Conservation (phyloP, 2,888 invertebrate species). For the Eulithis testata region DNA sequence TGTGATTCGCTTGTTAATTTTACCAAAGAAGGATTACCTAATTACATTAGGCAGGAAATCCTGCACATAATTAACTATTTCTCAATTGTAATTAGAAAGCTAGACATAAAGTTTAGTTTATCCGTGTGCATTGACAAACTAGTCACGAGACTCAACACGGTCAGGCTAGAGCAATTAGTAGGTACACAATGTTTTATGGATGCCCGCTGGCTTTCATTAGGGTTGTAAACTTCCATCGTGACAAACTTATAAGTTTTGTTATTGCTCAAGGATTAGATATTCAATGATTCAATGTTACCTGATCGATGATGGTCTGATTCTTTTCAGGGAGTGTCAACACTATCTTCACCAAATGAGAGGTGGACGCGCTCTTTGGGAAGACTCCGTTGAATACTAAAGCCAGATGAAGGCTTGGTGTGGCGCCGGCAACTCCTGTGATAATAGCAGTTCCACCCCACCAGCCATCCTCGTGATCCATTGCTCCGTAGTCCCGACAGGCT, state of each 20-base stretch:
- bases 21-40: conserved; percentile 1
- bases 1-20: conserved; percentile 1
- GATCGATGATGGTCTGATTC: conserved; percentile 89
- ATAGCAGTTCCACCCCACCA: conserved; percentile 96
- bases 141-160: conserved; percentile 41
- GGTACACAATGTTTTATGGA: conserved; percentile 45
- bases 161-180: conserved; percentile 41
- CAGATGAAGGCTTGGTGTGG: conserved; percentile 92
- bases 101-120: conserved; percentile 32
- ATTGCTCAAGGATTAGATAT: background rate
- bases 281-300: conserved; percentile 74
- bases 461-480: conserved; percentile 84
- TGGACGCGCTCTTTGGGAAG: conserved; percentile 85
- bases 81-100: conserved; percentile 39
- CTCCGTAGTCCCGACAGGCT: conserved; percentile 82
- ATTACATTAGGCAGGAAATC: conserved; percentile 19
- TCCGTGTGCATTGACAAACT: conserved; percentile 35
- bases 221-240: conserved; percentile 24
- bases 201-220: conserved; percentile 37
- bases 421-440: conserved; percentile 91
- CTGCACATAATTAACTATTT: conserved; percentile 37
- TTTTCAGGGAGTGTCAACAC: conserved; percentile 89
- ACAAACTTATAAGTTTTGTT: background rate
- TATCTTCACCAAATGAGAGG: conserved; percentile 88
- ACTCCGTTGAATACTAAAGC: conserved; percentile 93